These are phyloP conservation scores for Pocillopora damicornis DNA, from an alignment of 64 coral and sea anemone species.

Conservation along the genomic window DNA sequence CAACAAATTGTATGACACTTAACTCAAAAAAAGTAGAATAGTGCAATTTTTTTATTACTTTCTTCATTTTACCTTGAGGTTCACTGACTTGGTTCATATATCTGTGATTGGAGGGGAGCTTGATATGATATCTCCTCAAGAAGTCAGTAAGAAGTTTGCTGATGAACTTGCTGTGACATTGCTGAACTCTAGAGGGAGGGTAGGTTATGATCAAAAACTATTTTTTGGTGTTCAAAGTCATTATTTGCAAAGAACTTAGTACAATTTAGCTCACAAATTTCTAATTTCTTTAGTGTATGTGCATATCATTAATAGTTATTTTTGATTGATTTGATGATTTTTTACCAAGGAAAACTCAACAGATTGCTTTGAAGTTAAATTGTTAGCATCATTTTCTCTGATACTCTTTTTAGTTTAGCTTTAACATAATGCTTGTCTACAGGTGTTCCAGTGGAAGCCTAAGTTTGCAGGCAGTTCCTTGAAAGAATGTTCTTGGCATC, in stretches of 20 bases:
- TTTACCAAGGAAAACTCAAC: no score
- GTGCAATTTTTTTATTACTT: background rate
- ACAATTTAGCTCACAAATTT: no score
- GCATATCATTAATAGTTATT: no score
- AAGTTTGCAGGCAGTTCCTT: background rate
- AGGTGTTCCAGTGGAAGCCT: conserved; percentile 48
- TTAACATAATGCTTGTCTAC: background rate
- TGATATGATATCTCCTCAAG: conserved; percentile 17
- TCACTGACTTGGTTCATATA: conserved; percentile 37
- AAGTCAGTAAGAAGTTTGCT: conserved; percentile 16
- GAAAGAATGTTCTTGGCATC: conserved; percentile 19
- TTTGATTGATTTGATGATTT: no score
- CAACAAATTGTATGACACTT: background rate
- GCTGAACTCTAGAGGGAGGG: conserved; percentile 48
- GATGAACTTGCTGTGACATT: conserved; percentile 34
- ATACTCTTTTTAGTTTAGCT: no score
- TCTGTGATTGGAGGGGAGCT: conserved; percentile 39
- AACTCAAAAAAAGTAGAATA: background rate
- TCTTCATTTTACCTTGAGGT: conserved; percentile 10
- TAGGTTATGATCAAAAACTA: background rate
- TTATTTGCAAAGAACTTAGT: background rate
- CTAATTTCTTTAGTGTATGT: no score
- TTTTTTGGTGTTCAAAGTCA: background rate
- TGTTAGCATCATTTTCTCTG: no score
- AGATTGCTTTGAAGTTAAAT: no score